Conservation (phyloP, 2,888 invertebrate species). For the Galeopsomyia nigrocyanea region DNA sequence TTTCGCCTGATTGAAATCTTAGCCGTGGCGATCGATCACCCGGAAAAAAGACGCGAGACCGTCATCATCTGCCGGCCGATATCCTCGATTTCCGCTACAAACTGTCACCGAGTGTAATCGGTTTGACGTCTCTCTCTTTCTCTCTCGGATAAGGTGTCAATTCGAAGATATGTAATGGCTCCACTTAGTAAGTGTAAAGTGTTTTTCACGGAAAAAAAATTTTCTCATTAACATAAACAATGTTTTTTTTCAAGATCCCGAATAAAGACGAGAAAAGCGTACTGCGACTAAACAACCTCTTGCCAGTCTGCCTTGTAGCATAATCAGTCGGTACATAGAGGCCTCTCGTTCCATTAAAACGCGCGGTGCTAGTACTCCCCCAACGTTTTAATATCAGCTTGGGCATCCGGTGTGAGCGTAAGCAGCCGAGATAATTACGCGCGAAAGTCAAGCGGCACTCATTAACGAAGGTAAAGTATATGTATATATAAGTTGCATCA, state of each 20-base stretch:
- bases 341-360: constrained; percentile 39
- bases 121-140: too few relatives aligned
- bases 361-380: constrained; percentile 47
- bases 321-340: constrained; percentile 33
- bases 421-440: constrained; percentile 50
- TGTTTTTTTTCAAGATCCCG: too few relatives aligned
- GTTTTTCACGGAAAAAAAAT: too few relatives aligned
- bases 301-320: neutral
- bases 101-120: too few relatives aligned
- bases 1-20: constrained; percentile 34
- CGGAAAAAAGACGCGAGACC: constrained; percentile 11
- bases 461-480: constrained; percentile 51
- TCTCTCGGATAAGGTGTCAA: too few relatives aligned
- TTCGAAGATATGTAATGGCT: too few relatives aligned
- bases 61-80: constrained; percentile 26
- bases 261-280: too few relatives aligned
- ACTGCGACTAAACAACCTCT: neutral
- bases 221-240: too few relatives aligned
- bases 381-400: constrained; percentile 21
- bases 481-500: too few relatives aligned
- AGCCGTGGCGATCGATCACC: constrained; percentile 30
- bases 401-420: too few relatives aligned
- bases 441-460: constrained; percentile 55
- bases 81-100: too few relatives aligned
- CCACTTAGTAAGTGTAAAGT: too few relatives aligned